Base-by-base conservation (phyloP, 1,140 invertebrate genomes). In the Macrobrachium rosenbergii region DNA sequence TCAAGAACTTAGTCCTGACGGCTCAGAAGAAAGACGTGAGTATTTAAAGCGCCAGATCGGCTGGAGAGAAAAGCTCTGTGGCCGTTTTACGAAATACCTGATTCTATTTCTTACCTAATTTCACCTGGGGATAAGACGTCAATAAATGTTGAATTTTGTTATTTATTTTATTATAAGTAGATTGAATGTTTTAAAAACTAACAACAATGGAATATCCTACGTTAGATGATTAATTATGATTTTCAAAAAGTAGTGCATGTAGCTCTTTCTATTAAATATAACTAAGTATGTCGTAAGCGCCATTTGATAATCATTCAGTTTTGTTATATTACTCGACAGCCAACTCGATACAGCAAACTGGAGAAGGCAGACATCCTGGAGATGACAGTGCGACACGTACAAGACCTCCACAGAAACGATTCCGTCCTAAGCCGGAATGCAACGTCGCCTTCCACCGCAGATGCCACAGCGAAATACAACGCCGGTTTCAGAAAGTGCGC, bases 1-100 rank as follows among this genome's bases (percentile, higher is more conserved):
- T 99, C 64, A 99, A 99, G 92, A 95, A 95, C 63, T 62, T 89
- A 28, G 82, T 89, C 45, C 77, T 86, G 17, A 87, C 83, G 21
- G 88, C 83, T 0, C 88, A 85, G 58, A 88, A 75, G 59, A 88
- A 96, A 97, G 95, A 97, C 59, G 82, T 82, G 28, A 88, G 83
- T 81, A 60, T 37, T 16, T 37, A 58, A 28, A 21, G n/a, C 62
- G 14, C 60, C 37, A 45, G 16, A 0, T 21, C 5, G 3, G 3
- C 23, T 19, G 19, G 19, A 12, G 12, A 69, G 19, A 21, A 2
- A 69, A n/a, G n/a, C n/a, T n/a, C n/a, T n/a, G n/a, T n/a, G n/a
- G n/a, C n/a, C n/a, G n/a, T n/a, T n/a, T n/a, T n/a, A n/a, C n/a
- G n/a, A n/a, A n/a, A n/a, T n/a, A n/a, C n/a, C n/a, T n/a, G 10